Percentiles rank a stretch among this genome's conserved stretches.
Conservation (phyloP, 2,797 vertebrate species). For the Leptoclinus maculatus region DNA sequence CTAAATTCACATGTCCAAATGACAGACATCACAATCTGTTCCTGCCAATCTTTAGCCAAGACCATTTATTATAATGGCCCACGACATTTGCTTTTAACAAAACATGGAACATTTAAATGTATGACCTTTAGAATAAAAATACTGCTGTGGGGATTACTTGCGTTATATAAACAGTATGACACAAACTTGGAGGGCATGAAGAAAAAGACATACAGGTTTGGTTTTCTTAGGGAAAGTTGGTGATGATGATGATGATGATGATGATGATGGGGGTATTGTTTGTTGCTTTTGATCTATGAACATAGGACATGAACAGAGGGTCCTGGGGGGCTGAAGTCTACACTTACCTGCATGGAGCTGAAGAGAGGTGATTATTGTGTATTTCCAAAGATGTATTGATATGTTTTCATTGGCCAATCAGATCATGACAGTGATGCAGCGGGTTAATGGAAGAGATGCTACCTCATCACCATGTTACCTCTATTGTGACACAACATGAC, state of each 20-base stretch:
- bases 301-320: background rate
- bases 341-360: background rate
- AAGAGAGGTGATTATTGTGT: background rate
- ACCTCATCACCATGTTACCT: slow-evolving; percentile 42
- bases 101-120: background rate
- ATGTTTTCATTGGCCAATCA: slow-evolving; percentile 23
- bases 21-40: background rate
- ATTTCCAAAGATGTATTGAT: slow-evolving; percentile 8
- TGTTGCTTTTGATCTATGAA: background rate
- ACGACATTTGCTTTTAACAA: background rate
- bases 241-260: background rate
- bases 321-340: background rate
- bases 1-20: background rate
- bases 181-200: background rate
- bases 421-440: slow-evolving; percentile 13
- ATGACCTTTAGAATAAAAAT: background rate
- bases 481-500: slow-evolving; percentile 77
- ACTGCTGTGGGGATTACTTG: background rate
- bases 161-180: background rate
- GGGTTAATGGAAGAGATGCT: slow-evolving; percentile 38
- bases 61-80: background rate
- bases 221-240: background rate
- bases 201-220: background rate
- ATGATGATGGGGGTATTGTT: background rate
- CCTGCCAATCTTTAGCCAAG: background rate